Percentiles rank a stretch among this genome's conserved stretches.
phyloP scores from a whole-genome alignment of 2,797 vertebrate genomes.

The Semotilus atromaculatus region DNA sequence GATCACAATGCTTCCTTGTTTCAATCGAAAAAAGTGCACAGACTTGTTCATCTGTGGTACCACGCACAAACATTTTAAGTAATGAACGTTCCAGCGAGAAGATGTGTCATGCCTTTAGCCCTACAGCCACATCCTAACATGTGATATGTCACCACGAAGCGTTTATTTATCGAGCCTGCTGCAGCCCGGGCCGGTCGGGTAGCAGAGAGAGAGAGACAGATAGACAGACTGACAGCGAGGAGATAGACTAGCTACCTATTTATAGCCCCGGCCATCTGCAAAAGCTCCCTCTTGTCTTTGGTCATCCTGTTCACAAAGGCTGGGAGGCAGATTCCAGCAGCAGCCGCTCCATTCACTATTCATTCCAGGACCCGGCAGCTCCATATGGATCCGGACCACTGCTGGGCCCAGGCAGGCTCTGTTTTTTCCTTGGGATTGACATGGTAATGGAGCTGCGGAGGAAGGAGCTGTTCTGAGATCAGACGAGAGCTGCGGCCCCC shows the following conservation, averaged over 20 bases:
- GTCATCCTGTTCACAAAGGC: conserved; percentile 95
- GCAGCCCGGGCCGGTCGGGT: conserved; percentile 59
- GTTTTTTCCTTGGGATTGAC: conserved; percentile 86
- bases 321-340: conserved; percentile 92
- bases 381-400: conserved; percentile 91
- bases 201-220: conserved; percentile 78
- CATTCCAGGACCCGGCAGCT: conserved; percentile 90
- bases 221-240: conserved; percentile 81
- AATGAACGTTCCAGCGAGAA: conserved; percentile 57
- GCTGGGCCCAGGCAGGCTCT: conserved; percentile 89
- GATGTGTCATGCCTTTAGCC: conserved; percentile 51
- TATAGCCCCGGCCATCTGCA: conserved; percentile 89
- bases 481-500: conserved; percentile 62
- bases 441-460: conserved; percentile 92
- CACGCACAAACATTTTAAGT: conserved; percentile 56
- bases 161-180: conserved; percentile 62
- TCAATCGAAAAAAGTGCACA: not conserved
- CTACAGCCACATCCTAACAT: conserved; percentile 55
- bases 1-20: conserved; percentile 61
- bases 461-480: conserved; percentile 76
- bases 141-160: conserved; percentile 59
- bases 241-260: conserved; percentile 84
- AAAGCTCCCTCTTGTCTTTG: conserved; percentile 88
- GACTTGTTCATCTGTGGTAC: conserved; percentile 52
- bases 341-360: conserved; percentile 95